Conservation (phyloP, 2,888 invertebrate genomes). For the Rhagonycha fulva region DNA sequence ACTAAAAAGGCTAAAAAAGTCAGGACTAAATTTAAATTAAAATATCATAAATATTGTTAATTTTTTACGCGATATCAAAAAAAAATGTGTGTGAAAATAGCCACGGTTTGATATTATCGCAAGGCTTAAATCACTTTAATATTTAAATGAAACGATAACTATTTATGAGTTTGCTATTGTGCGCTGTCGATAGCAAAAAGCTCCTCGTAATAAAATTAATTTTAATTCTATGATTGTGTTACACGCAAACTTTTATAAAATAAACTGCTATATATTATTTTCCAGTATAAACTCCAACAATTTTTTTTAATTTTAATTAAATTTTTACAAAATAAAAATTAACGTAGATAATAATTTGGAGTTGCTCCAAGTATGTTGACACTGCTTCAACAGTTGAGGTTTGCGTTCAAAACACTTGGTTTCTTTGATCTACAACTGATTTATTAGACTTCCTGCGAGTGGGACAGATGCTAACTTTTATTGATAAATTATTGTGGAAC, state of each 20-base stretch:
- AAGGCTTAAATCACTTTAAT: constrained; percentile 22
- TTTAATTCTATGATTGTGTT: constrained; percentile 34
- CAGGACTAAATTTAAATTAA: background rate
- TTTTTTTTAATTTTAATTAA: background rate
- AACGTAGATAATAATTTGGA: constrained; percentile 21
- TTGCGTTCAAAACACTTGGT: constrained; percentile 35
- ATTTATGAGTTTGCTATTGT: constrained; percentile 30
- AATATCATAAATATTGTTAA: background rate
- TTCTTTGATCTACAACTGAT: constrained; percentile 31
- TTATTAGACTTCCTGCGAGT: constrained; percentile 25
- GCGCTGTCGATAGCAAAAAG: constrained; percentile 29
- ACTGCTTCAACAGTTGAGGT: constrained; percentile 31
- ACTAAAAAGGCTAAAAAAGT: background rate
- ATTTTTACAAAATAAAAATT: constrained; percentile 13
- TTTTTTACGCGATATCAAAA: background rate
- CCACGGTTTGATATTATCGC: constrained; percentile 18
- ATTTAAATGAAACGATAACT: constrained; percentile 32
- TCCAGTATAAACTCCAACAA: background rate
- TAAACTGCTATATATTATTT: constrained; percentile 4
- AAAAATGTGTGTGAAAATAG: constrained; percentile 13
- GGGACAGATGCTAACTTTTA: constrained; percentile 21
- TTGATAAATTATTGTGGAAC: constrained; percentile 11
- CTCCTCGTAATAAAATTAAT: constrained; percentile 35
- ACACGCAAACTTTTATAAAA: constrained; percentile 31
- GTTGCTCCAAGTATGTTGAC: constrained; percentile 33